Base-by-base conservation (phyloP, 2,888 invertebrate genomes). In the Eucera pruinosa region DNA sequence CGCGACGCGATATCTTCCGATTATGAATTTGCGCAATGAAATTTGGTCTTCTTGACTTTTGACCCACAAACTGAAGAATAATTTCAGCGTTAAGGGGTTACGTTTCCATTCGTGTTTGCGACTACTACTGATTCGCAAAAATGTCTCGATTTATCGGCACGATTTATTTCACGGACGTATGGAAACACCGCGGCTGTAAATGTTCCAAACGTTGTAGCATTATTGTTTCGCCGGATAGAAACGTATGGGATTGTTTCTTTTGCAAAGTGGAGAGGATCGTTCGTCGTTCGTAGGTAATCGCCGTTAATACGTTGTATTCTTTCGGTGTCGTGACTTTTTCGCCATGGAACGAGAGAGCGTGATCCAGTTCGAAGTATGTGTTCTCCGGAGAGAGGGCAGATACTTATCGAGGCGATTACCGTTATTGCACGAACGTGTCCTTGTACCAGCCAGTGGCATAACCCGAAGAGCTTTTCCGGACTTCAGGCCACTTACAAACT, bases 321-420 rank as follows among this genome's bases (percentile, higher is more conserved):
- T 64, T 64, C 47, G 57, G 47, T 75, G 61, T 68, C 80, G 75
- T 81, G 78, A 81, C 73, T 83, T 80, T 80, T 80, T 70, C 66
- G 23, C 54, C 41, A 50, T 41, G 57, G 43, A 65, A 54, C 55
- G 61, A 39, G 45, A 62, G 57, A 65, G 72, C 66, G 69, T 73
- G 82, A 80, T 80, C 77, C 77, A 69, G 74, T 79, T 57, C 57
- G 82, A 75, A 61, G 78, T 79, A 52, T 82, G 83, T 70, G 78
- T 60, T 67, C 71, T 50, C 50, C 52, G 58, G 41, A 45, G 76
- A 54, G 67, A 72, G 70, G 83, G 78, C 67, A 71, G 84, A 80
- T 84, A 84, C 82, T 84, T 84, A 84, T 84, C 84, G 84, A 55
- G 78, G 73, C 80, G 84, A 84, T 84, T 84, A 84, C 79, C 84